Conservation (phyloP, 2,888 invertebrate genomes). For the Unio delphinus region DNA sequence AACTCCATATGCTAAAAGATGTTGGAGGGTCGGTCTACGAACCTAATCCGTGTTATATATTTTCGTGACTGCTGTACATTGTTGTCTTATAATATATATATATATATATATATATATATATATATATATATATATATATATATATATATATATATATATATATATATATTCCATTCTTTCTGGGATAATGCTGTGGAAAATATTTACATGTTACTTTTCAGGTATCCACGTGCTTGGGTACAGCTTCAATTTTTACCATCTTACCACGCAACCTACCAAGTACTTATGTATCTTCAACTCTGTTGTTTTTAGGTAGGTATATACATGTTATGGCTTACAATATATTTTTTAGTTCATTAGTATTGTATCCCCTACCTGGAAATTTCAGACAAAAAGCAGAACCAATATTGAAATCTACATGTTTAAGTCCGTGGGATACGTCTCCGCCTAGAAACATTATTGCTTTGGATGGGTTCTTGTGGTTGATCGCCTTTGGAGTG, state of each 20-base stretch:
- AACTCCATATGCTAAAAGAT: too few species aligned
- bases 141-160: neutral
- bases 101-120: too few species aligned
- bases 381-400: too few species aligned
- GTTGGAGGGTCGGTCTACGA: too few species aligned
- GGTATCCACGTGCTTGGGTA: conserved; percentile 77
- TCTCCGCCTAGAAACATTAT: too few species aligned
- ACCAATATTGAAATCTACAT: too few species aligned
- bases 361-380: neutral
- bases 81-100: too few species aligned
- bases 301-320: conserved; percentile 74
- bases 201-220: conserved; percentile 49
- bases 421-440: too few species aligned
- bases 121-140: neutral
- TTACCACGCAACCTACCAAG: conserved; percentile 77
- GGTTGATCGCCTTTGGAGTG: too few species aligned
- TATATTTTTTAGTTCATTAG: neutral
- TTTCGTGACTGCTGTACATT: too few species aligned
- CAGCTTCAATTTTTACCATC: conserved; percentile 78
- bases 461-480: too few species aligned
- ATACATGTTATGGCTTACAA: neutral
- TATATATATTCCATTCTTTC: neutral
- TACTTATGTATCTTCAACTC: conserved; percentile 78
- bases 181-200: neutral
- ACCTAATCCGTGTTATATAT: too few species aligned